Percentiles rank a stretch among this genome's conserved stretches.
Evolutionary conservation across 2,113 vertebrate genomes (phyloP).

Genomic region (Ahaetulla prasina): DNA sequence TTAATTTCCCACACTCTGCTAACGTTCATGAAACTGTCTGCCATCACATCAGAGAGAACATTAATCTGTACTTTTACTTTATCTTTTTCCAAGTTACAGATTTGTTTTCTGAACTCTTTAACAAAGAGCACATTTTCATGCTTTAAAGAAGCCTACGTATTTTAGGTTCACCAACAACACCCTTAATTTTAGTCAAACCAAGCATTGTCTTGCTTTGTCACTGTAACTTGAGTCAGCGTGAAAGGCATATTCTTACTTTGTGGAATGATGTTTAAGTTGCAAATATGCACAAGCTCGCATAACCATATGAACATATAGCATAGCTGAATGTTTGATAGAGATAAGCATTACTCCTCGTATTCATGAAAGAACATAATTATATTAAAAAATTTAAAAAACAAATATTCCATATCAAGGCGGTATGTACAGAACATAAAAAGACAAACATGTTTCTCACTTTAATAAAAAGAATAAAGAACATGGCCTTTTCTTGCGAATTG

Average conservation of each 20-base stretch:
- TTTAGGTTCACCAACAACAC: neutral
- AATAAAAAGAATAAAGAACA: neutral
- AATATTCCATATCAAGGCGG: neutral
- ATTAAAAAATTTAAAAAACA: neutral
- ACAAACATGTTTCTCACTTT: neutral
- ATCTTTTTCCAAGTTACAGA: conserved; percentile 21
- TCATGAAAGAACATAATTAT: neutral
- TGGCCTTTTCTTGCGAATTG: conserved; percentile 9
- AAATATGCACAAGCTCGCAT: neutral
- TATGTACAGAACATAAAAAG: neutral
- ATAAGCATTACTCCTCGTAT: neutral
- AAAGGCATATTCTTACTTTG: neutral
- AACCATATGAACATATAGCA: neutral
- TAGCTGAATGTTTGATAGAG: neutral
- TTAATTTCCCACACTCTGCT: conserved; percentile 5
- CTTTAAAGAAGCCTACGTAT: conserved; percentile 24
- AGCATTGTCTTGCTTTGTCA: conserved; percentile 1
- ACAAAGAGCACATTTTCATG: conserved; percentile 51
- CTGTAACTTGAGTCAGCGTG: conserved; percentile 11
- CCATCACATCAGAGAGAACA: conserved; percentile 14
- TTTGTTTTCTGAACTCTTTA: conserved; percentile 34
- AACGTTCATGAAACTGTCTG: conserved; percentile 17
- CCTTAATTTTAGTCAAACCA: conserved; percentile 4
- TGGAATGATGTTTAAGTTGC: neutral
- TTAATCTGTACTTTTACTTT: neutral